Conservation (phyloP, 37 sponge, comb jelly and placozoan species). For the Beroe ovata region DNA sequence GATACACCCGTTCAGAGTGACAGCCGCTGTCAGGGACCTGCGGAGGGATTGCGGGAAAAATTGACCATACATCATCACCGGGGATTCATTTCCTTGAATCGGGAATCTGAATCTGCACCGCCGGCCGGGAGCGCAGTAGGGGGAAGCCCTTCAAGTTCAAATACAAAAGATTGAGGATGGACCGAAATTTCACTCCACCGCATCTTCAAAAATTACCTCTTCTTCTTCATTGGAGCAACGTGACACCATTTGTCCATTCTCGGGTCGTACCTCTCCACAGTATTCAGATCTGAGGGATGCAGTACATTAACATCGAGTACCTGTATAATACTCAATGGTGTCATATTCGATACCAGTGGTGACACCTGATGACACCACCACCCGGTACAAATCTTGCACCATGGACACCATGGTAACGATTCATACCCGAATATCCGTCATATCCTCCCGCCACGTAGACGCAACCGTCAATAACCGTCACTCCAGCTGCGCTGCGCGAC, state of each 20-base stretch:
- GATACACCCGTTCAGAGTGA: conserved; percentile 62
- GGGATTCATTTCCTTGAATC: too few species aligned
- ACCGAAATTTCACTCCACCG: too few species aligned
- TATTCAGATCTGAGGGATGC: conserved; percentile 62
- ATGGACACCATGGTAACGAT: too few species aligned
- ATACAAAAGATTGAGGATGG: neutral
- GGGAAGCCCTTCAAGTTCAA: too few species aligned
- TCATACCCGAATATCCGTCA: conserved; percentile 56
- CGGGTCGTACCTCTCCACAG: conserved; percentile 54
- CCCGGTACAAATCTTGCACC: too few species aligned
- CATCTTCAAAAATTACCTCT: conserved; percentile 12
- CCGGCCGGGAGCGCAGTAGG: too few species aligned
- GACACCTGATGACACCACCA: too few species aligned
- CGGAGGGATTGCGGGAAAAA: too few species aligned
- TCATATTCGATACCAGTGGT: too few species aligned
- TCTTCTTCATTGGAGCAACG: conserved; percentile 54
- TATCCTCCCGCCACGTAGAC: conserved; percentile 55
- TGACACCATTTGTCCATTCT: conserved; percentile 31
- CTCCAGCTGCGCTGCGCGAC: conserved; percentile 46
- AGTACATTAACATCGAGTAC: too few species aligned
- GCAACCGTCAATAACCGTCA: conserved; percentile 39
- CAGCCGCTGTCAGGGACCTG: conserved; percentile 54
- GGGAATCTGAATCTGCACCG: neutral
- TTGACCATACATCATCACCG: too few species aligned
- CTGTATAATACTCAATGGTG: too few species aligned